A percentile compares a stretch with the other conserved stretches of the same genome.
These are phyloP conservation scores for Drosophila antonietae DNA, from an alignment of 2,888 invertebrate species.

Conservation along the genomic window DNA sequence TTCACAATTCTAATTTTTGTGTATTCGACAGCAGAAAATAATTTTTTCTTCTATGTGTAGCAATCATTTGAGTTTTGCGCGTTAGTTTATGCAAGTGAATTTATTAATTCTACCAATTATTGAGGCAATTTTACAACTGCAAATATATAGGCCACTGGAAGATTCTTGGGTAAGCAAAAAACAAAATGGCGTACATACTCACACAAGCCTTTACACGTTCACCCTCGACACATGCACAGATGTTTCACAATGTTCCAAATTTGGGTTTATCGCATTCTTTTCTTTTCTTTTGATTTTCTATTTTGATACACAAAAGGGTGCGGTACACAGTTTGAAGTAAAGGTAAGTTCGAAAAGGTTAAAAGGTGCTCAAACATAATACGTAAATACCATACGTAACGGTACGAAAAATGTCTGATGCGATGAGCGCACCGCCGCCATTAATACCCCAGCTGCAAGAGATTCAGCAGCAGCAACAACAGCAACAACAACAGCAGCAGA, in stretches of 20 bases:
- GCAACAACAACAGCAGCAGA: conserved; percentile 67
- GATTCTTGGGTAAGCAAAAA: conserved; percentile 51
- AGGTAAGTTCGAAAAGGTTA: conserved; percentile 59
- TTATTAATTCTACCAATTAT: conserved; percentile 4
- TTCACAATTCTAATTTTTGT: conserved; percentile 29
- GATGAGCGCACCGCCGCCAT: conserved; percentile 73
- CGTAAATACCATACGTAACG: conserved; percentile 16
- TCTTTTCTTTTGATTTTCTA: conserved; percentile 17
- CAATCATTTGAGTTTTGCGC: conserved; percentile 22
- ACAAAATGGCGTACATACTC: conserved; percentile 51
- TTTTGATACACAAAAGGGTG: conserved; percentile 15
- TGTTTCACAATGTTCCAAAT: conserved; percentile 16
- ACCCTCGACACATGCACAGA: background rate
- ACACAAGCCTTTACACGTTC: conserved; percentile 10
- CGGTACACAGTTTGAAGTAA: conserved; percentile 22
- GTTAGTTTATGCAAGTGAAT: conserved; percentile 26
- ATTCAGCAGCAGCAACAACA: conserved; percentile 83
- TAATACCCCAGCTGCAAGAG: conserved; percentile 82
- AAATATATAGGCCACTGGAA: conserved; percentile 40
- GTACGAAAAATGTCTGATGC: conserved; percentile 74
- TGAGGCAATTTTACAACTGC: conserved; percentile 5
- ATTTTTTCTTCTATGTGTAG: conserved; percentile 26
- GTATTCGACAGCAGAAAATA: conserved; percentile 14
- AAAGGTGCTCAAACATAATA: conserved; percentile 35
- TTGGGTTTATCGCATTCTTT: conserved; percentile 24